phyloP scores from a whole-genome alignment of 2,888 invertebrate species.

The Ischnura elegans region DNA sequence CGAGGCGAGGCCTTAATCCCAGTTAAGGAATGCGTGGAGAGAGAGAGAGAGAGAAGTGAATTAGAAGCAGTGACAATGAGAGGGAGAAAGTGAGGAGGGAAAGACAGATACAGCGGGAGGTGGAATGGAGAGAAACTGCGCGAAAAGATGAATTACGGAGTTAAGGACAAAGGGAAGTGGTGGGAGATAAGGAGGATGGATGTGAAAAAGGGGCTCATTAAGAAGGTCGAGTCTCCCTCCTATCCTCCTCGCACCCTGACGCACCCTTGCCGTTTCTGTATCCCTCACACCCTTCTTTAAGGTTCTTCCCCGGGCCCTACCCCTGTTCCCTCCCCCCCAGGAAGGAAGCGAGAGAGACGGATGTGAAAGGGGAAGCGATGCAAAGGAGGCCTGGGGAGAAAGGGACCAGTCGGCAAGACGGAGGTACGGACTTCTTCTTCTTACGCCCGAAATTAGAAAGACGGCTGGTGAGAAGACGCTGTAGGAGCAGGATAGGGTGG shows the following conservation, averaged over 20 bases:
- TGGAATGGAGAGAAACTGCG: background rate
- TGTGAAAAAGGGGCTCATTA: slow-evolving; percentile 29
- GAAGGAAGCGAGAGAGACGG: background rate
- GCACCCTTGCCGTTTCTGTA: too few relatives aligned
- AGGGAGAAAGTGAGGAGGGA: background rate
- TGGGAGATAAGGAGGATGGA: slow-evolving; percentile 35
- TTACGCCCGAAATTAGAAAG: background rate
- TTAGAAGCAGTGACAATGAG: slow-evolving; percentile 11
- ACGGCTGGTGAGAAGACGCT: background rate
- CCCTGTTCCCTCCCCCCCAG: background rate
- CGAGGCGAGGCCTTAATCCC: background rate
- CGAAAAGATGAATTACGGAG: slow-evolving; percentile 20
- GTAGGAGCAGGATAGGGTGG: background rate
- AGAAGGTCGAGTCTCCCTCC: background rate
- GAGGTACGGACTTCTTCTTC: background rate
- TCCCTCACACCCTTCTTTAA: background rate
- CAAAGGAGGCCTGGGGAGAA: slow-evolving; percentile 1
- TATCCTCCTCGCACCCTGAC: background rate
- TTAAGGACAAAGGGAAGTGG: slow-evolving; percentile 27
- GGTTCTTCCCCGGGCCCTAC: background rate
- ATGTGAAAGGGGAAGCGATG: slow-evolving; percentile 5
- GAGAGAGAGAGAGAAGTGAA: background rate
- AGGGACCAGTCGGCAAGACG: background rate
- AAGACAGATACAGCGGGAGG: background rate
- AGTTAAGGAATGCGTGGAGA: slow-evolving; percentile 13